phyloP scores from a whole-genome alignment of 2,888 invertebrate species.

The Thera britannica region DNA sequence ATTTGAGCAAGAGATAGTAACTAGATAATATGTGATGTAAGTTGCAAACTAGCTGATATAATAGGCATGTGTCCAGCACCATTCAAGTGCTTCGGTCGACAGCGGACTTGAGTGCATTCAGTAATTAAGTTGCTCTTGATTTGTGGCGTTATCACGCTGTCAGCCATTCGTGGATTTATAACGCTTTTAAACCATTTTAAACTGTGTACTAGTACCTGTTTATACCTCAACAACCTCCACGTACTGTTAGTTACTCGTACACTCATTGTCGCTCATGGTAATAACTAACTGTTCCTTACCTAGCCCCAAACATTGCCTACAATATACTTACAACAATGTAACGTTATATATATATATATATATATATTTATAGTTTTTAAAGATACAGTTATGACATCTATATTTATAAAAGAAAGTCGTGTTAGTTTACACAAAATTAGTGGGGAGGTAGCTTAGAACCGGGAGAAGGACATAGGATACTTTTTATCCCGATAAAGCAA shows the following conservation, averaged over 20 bases:
- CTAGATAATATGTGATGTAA: too few relatives aligned
- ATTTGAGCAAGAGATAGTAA: too few relatives aligned
- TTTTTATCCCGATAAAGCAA: too few relatives aligned
- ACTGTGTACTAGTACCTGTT: constrained; percentile 13
- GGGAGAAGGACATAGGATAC: too few relatives aligned
- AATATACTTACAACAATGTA: not conserved
- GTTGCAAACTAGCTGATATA: too few relatives aligned
- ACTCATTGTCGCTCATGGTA: constrained; percentile 8
- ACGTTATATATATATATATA: too few relatives aligned
- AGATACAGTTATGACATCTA: too few relatives aligned
- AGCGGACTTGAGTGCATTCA: constrained; percentile 41
- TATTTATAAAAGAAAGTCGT: too few relatives aligned
- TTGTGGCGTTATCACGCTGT: constrained; percentile 70
- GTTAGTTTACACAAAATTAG: too few relatives aligned
- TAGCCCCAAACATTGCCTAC: not conserved
- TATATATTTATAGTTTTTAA: too few relatives aligned
- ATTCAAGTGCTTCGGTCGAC: constrained; percentile 20
- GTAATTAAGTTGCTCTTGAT: constrained; percentile 72
- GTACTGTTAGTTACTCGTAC: constrained; percentile 10
- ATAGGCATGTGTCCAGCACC: not conserved
- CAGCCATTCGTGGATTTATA: constrained; percentile 63
- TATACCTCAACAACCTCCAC: constrained; percentile 5
- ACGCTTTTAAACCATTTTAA: constrained; percentile 46
- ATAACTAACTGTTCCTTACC: not conserved
- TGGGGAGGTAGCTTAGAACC: too few relatives aligned